phyloP scores from a whole-genome alignment of 2,888 invertebrate genomes.

The Amphipoea lucens region DNA sequence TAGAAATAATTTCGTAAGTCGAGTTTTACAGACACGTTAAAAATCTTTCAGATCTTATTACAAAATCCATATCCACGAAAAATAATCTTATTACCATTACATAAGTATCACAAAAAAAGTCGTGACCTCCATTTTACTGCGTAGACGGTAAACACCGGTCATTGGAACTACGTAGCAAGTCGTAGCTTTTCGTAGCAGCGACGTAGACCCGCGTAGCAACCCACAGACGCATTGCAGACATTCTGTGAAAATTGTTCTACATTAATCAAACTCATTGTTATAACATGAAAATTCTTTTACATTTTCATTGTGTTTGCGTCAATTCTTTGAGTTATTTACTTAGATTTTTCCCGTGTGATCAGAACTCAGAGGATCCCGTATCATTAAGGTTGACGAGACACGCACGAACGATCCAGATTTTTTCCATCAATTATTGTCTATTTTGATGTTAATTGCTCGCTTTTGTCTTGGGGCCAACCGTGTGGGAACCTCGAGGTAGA shows the following conservation, averaged over 20 bases:
- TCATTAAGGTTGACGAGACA: conserved; percentile 50
- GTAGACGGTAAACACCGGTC: conserved; percentile 20
- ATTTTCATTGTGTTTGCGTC: conserved; percentile 40
- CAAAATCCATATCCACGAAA: conserved; percentile 4
- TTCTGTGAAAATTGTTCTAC: conserved; percentile 18
- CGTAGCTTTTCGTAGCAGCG: conserved; percentile 59
- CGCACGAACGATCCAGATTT: conserved; percentile 65
- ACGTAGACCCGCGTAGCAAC: conserved; percentile 50
- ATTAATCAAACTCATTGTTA: conserved; percentile 13
- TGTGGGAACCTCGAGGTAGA: conserved; percentile 67
- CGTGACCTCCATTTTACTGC: conserved; percentile 39
- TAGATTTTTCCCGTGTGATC: conserved; percentile 64
- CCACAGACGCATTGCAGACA: conserved; percentile 29
- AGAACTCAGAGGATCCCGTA: conserved; percentile 38
- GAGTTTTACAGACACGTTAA: background rate
- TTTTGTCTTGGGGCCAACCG: conserved; percentile 66
- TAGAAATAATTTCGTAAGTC: background rate
- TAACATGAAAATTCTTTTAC: conserved; percentile 25
- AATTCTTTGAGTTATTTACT: conserved; percentile 31
- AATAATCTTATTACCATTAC: conserved; percentile 11
- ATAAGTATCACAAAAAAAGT: background rate
- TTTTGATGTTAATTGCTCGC: conserved; percentile 69
- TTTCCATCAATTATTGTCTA: conserved; percentile 68
- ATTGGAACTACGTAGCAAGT: conserved; percentile 46
- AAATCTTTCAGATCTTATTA: background rate